Conservation (phyloP, 2,888 invertebrate species). For the Siphlonurus alternatus region DNA sequence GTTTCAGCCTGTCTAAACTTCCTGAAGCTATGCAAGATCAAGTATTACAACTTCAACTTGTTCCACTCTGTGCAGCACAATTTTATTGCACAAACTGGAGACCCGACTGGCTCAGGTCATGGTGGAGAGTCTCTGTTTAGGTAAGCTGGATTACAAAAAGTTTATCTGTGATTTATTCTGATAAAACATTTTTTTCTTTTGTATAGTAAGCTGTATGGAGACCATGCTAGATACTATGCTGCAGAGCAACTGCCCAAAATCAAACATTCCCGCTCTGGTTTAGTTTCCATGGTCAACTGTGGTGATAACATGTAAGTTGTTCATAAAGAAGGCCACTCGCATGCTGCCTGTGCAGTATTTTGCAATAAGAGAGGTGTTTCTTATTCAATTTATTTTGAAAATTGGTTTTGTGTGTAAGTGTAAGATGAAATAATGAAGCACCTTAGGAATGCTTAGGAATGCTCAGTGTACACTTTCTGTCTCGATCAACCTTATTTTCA, state of each 20-base stretch:
- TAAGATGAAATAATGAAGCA: too few relatives aligned
- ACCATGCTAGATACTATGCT: conserved; percentile 74
- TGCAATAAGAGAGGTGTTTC: not conserved
- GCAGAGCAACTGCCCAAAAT: conserved; percentile 82
- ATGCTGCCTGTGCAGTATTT: not conserved
- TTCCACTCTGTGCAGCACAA: conserved; percentile 87
- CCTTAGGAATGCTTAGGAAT: too few relatives aligned
- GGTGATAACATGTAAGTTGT: conserved; percentile 56
- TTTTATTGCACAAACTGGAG: conserved; percentile 95
- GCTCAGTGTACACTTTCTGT: too few relatives aligned
- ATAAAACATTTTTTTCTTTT: not conserved
- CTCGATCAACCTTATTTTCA: too few relatives aligned
- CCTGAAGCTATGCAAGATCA: conserved; percentile 90
- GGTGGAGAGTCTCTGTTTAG: conserved; percentile 87
- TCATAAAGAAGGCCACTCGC: too few relatives aligned
- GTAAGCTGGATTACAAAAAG: conserved; percentile 22
- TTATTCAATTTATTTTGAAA: not conserved
- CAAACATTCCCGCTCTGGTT: conserved; percentile 70
- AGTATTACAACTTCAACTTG: conserved; percentile 92
- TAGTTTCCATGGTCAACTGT: conserved; percentile 88
- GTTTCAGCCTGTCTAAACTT: conserved; percentile 75
- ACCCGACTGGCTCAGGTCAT: conserved; percentile 78
- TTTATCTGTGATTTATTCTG: too few relatives aligned
- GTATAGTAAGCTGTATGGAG: conserved; percentile 55
- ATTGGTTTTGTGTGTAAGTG: not conserved